phyloP scores from a whole-genome alignment of 2,888 invertebrate genomes.

The Lycia hirtaria region DNA sequence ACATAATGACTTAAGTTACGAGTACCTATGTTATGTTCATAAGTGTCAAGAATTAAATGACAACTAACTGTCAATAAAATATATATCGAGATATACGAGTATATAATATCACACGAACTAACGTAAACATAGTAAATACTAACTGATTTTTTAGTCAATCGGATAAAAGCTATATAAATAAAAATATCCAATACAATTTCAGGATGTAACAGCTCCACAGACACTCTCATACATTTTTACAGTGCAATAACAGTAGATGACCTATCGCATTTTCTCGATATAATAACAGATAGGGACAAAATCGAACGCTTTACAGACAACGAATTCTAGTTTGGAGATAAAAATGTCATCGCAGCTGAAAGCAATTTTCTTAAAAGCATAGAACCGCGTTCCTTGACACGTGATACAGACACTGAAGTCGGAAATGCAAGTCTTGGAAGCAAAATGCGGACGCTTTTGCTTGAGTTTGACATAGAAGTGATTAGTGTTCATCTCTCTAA shows the following conservation, averaged over 20 bases:
- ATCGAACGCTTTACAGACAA: slow-evolving; percentile 35
- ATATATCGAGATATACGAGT: no score
- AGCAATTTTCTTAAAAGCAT: slow-evolving; percentile 39
- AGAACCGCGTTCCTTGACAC: slow-evolving; percentile 21
- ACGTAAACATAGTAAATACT: no score
- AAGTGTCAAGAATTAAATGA: no score
- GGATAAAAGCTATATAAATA: background rate
- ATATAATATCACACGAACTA: no score
- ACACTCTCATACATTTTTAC: slow-evolving; percentile 41
- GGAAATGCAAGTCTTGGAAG: slow-evolving; percentile 8
- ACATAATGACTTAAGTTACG: no score
- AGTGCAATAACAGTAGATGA: slow-evolving; percentile 42
- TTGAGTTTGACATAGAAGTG: slow-evolving; percentile 12
- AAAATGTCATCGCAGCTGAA: slow-evolving; percentile 27
- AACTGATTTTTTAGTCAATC: no score
- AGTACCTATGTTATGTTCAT: no score
- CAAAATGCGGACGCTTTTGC: slow-evolving; percentile 2
- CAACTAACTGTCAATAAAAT: no score
- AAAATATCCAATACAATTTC: slow-evolving; percentile 9
- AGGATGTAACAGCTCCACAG: slow-evolving; percentile 16
- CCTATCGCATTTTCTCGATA: slow-evolving; percentile 32
- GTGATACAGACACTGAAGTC: slow-evolving; percentile 25
- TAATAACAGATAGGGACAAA: slow-evolving; percentile 21
- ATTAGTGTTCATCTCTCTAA: slow-evolving; percentile 10
- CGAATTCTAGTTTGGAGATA: slow-evolving; percentile 31